Evolutionary conservation across 92 coral and sea anemone species (phyloP).

Genomic region (Umimayanthus chanpuru): DNA sequence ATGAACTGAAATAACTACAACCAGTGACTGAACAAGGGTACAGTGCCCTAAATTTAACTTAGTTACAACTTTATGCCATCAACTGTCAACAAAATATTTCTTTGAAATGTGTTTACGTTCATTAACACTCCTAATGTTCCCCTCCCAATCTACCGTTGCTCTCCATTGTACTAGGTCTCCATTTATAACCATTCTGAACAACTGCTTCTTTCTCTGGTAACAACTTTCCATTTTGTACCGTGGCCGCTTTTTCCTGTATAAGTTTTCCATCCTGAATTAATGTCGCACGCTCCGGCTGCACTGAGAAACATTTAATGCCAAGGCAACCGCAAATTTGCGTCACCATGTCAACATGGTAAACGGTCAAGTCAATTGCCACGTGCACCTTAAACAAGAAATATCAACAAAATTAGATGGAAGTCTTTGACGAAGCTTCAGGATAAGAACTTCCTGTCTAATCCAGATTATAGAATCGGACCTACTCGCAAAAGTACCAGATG

Average conservation of each 20-base stretch:
- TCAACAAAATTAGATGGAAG: too few species aligned
- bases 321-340: slow-evolving; percentile 18
- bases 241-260: not conserved
- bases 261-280: slow-evolving; percentile 2
- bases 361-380: not conserved
- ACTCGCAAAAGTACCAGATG: too few species aligned
- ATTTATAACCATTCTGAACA: too few species aligned
- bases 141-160: not conserved
- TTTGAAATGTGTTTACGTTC: too few species aligned
- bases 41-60: too few species aligned
- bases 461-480: not conserved
- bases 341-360: slow-evolving; percentile 13
- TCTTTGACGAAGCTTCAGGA: too few species aligned
- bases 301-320: slow-evolving; percentile 15
- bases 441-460: not conserved
- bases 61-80: too few species aligned
- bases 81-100: too few species aligned
- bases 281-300: slow-evolving; percentile 4
- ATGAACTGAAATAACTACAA: too few species aligned
- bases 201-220: not conserved
- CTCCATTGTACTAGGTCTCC: not conserved
- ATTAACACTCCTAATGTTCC: too few species aligned
- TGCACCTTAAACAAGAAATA: not conserved
- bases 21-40: too few species aligned
- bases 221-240: not conserved